Evolutionary conservation across 2,113 vertebrate species (phyloP), one percentile per base, ranked within the genome.

Genomic region (Calyptomena viridis): DNA sequence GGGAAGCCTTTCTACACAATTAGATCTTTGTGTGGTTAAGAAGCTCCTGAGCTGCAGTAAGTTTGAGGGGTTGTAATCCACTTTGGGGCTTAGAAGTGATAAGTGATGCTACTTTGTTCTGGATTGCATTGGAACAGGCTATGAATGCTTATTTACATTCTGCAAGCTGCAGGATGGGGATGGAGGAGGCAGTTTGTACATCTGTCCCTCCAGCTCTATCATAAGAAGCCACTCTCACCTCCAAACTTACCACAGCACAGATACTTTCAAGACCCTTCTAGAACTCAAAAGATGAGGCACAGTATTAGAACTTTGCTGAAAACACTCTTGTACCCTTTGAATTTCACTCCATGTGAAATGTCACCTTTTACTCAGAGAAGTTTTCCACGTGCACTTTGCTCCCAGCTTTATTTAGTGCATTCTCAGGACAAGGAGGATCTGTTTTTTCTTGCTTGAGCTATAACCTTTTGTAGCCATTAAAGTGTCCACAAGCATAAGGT

Each of bases 131-230:
- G 53, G 50, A 91, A 76, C 3, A 11, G 24, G 25, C 25, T 63
- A 3, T 8, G 2, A 82, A 64, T 37, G 17, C 4, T 49, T 58
- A 24, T 72, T 79, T 66, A 40, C 42, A 30, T 3, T 9, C 24
- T 58, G 39, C 56, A 72, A 72, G 28, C 42, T 71, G 37, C 28
- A 67, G 16, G 33, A 33, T 53, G 42, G 19, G 30, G 62, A 73
- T 0, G 0, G 55, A 63, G 22, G 25, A 74, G 39, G 49, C 19
- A 79, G 40, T 66, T 66, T 28, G 11, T 24, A 35, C 19, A 10
- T 35, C 60, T 63, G 19, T 28, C n/a, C 12, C 44, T 79, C 28
- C 58, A 63, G 31, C 28, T 63, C 5, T 49, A 75, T 39, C 3
- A 3, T n/a, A 39, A 53, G 53, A 59, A 68, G 59, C 35, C 39